These are phyloP conservation scores for Drosophila austrosaltans DNA, from an alignment of 2,888 invertebrate species.

Conservation along the genomic window DNA sequence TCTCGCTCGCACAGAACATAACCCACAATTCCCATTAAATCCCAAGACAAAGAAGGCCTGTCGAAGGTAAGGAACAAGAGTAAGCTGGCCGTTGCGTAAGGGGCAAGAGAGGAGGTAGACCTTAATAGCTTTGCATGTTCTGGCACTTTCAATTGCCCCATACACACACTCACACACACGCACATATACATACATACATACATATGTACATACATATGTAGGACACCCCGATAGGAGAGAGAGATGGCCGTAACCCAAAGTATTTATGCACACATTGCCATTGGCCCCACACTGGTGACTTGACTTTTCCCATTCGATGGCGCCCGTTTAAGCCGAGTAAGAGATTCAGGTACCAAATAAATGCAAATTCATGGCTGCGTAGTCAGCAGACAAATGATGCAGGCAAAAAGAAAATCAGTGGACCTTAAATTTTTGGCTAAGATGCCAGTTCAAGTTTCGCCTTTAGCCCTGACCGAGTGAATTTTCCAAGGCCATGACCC, in stretches of 20 bases:
- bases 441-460: slow-evolving; percentile 15
- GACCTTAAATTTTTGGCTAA: slow-evolving; percentile 34
- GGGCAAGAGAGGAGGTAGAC: neutral
- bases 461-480: neutral
- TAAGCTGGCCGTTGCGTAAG: neutral
- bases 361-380: slow-evolving; percentile 49
- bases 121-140: slow-evolving; percentile 45
- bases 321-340: neutral
- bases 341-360: slow-evolving; percentile 27
- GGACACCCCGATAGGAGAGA: slow-evolving; percentile 1
- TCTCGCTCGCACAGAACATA: neutral
- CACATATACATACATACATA: neutral
- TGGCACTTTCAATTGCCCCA: slow-evolving; percentile 25
- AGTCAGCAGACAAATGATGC: slow-evolving; percentile 69
- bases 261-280: slow-evolving; percentile 39
- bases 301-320: slow-evolving; percentile 7
- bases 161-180: neutral
- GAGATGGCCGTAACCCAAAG: slow-evolving; percentile 33
- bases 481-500: neutral
- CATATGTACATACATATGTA: neutral
- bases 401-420: slow-evolving; percentile 44
- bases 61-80: slow-evolving; percentile 26
- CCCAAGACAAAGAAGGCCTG: slow-evolving; percentile 36
- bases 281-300: slow-evolving; percentile 19
- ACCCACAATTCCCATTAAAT: slow-evolving; percentile 44